These are phyloP conservation scores for Agrochola lota DNA, from an alignment of 2,888 invertebrate species.

Conservation along the genomic window DNA sequence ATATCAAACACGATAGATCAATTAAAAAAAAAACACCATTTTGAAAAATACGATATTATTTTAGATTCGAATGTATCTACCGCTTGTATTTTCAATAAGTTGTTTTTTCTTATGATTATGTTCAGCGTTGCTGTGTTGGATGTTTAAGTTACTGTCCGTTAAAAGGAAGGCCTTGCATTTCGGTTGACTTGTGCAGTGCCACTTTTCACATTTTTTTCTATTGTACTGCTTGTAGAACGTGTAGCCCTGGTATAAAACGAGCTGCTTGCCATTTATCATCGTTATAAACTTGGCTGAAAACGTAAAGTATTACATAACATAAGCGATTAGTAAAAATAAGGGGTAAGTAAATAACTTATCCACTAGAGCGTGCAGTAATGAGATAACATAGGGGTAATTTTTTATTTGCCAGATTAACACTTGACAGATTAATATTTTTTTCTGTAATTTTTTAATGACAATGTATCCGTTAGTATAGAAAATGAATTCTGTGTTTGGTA, in stretches of 20 bases:
- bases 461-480: neutral
- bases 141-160: conserved; percentile 20
- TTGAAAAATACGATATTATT: neutral
- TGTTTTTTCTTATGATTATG: conserved; percentile 46
- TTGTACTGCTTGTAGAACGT: conserved; percentile 55
- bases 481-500: neutral
- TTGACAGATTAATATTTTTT: neutral
- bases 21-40: neutral
- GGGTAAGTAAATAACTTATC: neutral
- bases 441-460: neutral
- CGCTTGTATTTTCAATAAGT: conserved; percentile 15
- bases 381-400: neutral
- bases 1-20: neutral
- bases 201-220: conserved; percentile 42
- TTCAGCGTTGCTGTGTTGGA: conserved; percentile 27
- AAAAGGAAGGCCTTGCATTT: conserved; percentile 50
- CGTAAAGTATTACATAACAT: neutral
- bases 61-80: conserved; percentile 46
- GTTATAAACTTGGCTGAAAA: conserved; percentile 58
- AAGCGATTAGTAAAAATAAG: neutral
- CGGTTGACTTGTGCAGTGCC: conserved; percentile 58
- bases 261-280: conserved; percentile 37
- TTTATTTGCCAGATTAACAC: neutral
- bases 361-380: neutral
- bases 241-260: conserved; percentile 51